Conservation (phyloP, 1,140 invertebrate species). For the Antheraea pernyi region DNA sequence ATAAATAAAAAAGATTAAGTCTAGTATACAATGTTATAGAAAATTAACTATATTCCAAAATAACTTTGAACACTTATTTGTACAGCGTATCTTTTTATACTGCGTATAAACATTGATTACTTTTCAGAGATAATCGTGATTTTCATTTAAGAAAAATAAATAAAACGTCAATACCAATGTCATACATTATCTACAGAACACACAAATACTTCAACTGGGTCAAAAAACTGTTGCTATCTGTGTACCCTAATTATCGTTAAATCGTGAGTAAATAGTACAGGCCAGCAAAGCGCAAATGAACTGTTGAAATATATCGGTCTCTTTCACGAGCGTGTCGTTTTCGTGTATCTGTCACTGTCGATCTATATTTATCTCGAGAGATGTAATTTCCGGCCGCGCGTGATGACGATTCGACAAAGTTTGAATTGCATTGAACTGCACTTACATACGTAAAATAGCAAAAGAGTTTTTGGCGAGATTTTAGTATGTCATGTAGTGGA, state of each 20-base stretch:
- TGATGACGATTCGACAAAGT: slow-evolving; percentile 16
- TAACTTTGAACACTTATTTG: too few species aligned
- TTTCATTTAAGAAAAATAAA: neutral
- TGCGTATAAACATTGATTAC: neutral
- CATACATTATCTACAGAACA: slow-evolving; percentile 6
- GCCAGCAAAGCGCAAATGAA: slow-evolving; percentile 23
- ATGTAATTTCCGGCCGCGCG: slow-evolving; percentile 45
- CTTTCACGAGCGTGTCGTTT: slow-evolving; percentile 26
- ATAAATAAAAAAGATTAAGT: too few species aligned
- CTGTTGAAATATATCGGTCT: slow-evolving; percentile 24
- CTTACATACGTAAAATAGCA: slow-evolving; percentile 10
- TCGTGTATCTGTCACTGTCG: slow-evolving; percentile 41
- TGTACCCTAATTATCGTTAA: slow-evolving; percentile 32
- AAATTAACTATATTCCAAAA: too few species aligned
- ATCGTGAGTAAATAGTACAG: slow-evolving; percentile 32
- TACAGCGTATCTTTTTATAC: too few species aligned
- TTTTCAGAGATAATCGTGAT: neutral
- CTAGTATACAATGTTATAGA: too few species aligned
- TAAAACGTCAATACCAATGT: slow-evolving; percentile 2
- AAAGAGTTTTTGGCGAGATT: neutral
- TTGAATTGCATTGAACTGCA: slow-evolving; percentile 21
- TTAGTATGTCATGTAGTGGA: too few species aligned
- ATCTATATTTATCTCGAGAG: slow-evolving; percentile 48
- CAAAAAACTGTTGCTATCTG: slow-evolving; percentile 26
- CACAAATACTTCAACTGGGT: slow-evolving; percentile 11